These are phyloP conservation scores for Clinocottus analis DNA, from an alignment of 2,113 vertebrate genomes.

Conservation along the genomic window DNA sequence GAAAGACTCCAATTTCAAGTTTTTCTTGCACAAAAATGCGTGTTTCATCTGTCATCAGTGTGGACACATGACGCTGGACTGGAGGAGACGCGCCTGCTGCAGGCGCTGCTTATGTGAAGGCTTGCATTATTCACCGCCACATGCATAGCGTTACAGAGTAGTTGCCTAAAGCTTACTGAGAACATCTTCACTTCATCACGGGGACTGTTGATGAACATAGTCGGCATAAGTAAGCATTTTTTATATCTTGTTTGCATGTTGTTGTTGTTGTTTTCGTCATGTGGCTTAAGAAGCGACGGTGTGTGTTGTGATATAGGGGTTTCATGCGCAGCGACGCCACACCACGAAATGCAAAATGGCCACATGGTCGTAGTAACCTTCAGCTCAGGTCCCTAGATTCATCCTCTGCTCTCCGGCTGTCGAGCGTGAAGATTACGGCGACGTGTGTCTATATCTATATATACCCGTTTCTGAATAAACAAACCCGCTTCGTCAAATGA, in stretches of 20 bases:
- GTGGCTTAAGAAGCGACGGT: slow-evolving; percentile 4
- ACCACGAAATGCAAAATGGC: slow-evolving; percentile 79
- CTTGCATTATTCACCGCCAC: not conserved
- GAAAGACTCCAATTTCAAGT: not conserved
- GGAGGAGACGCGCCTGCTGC: not conserved
- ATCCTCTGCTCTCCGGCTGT: slow-evolving; percentile 36
- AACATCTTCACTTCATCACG: not conserved
- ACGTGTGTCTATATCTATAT: not conserved
- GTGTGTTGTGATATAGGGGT: slow-evolving; percentile 17
- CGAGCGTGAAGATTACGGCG: not conserved
- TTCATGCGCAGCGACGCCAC: slow-evolving; percentile 63
- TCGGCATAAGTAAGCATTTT: too few relatives aligned
- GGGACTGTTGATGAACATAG: not conserved
- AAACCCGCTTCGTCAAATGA: not conserved
- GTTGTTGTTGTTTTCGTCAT: not conserved
- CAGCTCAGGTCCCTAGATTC: slow-evolving; percentile 56
- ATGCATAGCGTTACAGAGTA: not conserved
- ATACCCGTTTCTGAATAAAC: not conserved
- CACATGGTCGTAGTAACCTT: slow-evolving; percentile 82
- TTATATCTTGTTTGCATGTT: not conserved
- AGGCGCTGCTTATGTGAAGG: not conserved
- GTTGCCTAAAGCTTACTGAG: not conserved
- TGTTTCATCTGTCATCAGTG: not conserved
- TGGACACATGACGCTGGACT: not conserved
- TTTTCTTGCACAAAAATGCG: not conserved